Evolutionary conservation across 2,113 vertebrate genomes (phyloP), one percentile per base, ranked within the genome.

Genomic region (Otis tarda): DNA sequence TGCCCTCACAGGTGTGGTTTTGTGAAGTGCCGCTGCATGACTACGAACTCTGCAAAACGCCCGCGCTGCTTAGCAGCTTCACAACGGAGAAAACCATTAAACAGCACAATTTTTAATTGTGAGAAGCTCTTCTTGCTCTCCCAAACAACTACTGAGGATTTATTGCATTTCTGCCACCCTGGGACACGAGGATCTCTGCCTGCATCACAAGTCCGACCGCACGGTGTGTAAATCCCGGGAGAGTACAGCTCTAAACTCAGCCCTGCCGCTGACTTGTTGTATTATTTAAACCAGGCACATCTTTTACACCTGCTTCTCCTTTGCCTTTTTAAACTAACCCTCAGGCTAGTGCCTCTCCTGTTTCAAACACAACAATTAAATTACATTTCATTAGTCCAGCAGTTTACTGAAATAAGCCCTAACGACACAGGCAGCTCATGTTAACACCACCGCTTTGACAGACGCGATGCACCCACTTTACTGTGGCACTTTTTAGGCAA

Each of bases 341-440:
- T 35, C 43, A 21, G 67, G 75, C 35, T 31, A 65, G 5, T 14
- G 65, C 41, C 39, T 22, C 52, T 56, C 70, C 49, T 12, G 4
- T 17, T 31, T 57, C 71, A 52, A 52, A n/a, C 9, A 56, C 16
- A 50, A n/a, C 37, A 70, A 22, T 41, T 73, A 45, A 37, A 30
- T 59, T 52, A 9, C 64, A 59, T 9, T 28, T 19, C 20, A 61
- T 83, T 73, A 79, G 24, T 8, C 73, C 45, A 33, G n/a, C 20
- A 33, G 18, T n/a, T 89, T 50, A 47, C 20, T 8, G 49, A 53
- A 81, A 80, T 55, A 25, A 84, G 37, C 10, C 12, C 2, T 27
- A 67, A 30, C 0, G 4, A 16, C 11, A 6, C 1, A 8, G 9
- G 37, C 45, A 30, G 43, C 2, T 70, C 33, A 27, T 1, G 6